Evolutionary conservation across 2,888 invertebrate species (phyloP), one percentile per base, ranked within the genome.

Genomic region (Lithodes maja): DNA sequence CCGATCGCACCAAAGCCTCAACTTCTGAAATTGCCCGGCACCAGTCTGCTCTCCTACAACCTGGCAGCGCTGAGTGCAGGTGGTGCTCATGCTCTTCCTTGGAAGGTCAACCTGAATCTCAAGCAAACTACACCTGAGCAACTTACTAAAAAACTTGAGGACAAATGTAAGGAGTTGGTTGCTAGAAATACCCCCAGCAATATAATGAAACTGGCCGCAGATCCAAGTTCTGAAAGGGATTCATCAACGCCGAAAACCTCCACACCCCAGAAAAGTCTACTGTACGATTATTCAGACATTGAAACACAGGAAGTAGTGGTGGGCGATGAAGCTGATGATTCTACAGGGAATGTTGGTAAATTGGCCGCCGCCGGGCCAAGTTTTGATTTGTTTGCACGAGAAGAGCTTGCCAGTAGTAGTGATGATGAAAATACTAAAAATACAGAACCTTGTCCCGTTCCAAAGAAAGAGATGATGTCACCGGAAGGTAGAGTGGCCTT

Each of bases 281-380:
- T 89, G 5, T n/a, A 52, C 15, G 86, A 86, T 9, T 89, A 85
- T 55, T 78, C 82, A 50, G 89, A 89, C 49, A 85, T 89, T 78
- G 89, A 89, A 83, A 82, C 86, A 3, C 75, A 89, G 68, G 89
- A 89, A 71, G 89, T 89, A 15, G 83, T 89, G 3, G 85, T 89
- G 54, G 89, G 89, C 49, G 89, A 85, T 50, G 89, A 89, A 17
- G 54, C 7, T 50, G 89, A 82, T 9, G 85, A 83, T 55, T 69
- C 82, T n/a, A 82, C 49, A 55, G 69, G 80, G 52, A 71, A 85
- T 2, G 86, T 86, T 7, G 84, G 81, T 61, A 54, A 80, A 55
- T 61, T 84, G 54, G 52, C 84, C 55, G 15, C 69, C n/a, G 81
- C 81, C 12, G 3, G 52, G 1, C 33, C 33, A 33, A 33, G 33